These are phyloP conservation scores for Lathronympha strigana DNA, from an alignment of 2,888 invertebrate genomes.

Conservation along the genomic window DNA sequence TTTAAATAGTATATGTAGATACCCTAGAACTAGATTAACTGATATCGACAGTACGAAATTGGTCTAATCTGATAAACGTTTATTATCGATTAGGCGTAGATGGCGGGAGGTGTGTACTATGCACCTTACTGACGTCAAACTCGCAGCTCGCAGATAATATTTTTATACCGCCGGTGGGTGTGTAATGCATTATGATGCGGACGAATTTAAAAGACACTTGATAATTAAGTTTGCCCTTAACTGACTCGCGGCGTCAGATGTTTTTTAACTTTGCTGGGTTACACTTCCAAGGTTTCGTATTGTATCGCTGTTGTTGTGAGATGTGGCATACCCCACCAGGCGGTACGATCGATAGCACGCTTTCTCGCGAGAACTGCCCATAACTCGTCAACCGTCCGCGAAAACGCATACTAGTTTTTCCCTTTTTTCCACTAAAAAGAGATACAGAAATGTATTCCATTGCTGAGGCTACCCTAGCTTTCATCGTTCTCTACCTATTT, in stretches of 20 bases:
- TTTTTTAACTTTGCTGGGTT: conserved; percentile 53
- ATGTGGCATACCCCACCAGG: conserved; percentile 67
- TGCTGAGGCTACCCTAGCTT: conserved; percentile 78
- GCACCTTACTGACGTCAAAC: conserved; percentile 30
- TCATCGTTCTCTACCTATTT: conserved; percentile 75
- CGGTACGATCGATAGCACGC: conserved; percentile 66
- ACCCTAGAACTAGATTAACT: background rate
- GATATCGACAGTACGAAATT: conserved; percentile 15
- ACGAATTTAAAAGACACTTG: conserved; percentile 43
- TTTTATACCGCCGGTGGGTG: conserved; percentile 48
- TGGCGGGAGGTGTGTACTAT: conserved; percentile 34
- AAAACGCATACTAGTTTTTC: conserved; percentile 50
- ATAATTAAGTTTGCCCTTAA: conserved; percentile 29
- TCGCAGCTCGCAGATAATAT: conserved; percentile 42
- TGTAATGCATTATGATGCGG: conserved; percentile 46
- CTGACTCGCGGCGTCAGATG: conserved; percentile 38
- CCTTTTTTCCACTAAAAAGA: conserved; percentile 50
- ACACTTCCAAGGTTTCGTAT: conserved; percentile 65
- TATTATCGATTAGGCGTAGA: conserved; percentile 1
- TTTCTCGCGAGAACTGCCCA: conserved; percentile 50
- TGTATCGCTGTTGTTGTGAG: conserved; percentile 58
- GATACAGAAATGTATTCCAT: conserved; percentile 75
- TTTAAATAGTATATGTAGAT: too few relatives aligned
- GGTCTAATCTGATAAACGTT: conserved; percentile 26
- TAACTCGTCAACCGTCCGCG: conserved; percentile 38